Evolutionary conservation across 2,113 vertebrate species (phyloP).

Genomic region (Erpornis zantholeuca): DNA sequence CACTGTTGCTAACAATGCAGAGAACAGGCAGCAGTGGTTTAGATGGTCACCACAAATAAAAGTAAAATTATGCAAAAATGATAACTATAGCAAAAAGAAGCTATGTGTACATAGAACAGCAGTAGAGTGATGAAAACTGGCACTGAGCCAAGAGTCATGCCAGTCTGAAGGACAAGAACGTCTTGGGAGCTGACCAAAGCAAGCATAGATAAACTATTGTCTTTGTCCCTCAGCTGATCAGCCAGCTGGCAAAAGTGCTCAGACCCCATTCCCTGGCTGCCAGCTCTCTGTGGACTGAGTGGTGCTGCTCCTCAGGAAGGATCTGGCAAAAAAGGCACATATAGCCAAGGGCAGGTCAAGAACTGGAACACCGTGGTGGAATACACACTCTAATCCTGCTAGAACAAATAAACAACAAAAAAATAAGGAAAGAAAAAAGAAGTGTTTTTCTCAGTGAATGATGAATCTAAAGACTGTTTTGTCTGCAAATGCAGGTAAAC

Average conservation of each 20-base stretch:
- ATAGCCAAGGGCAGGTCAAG: not conserved
- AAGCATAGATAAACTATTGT: slow-evolving; percentile 42
- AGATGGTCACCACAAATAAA: not conserved
- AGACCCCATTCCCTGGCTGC: not conserved
- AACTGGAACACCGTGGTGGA: not conserved
- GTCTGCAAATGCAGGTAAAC: not conserved
- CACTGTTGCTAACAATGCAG: not conserved
- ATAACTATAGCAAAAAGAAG: not conserved
- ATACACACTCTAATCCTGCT: not conserved
- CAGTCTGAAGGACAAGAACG: not conserved
- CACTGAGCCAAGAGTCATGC: not conserved
- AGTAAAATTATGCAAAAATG: not conserved
- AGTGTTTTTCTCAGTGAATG: not conserved
- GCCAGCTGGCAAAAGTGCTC: slow-evolving; percentile 3
- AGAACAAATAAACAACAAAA: not conserved
- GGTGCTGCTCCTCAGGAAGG: not conserved
- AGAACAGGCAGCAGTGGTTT: not conserved
- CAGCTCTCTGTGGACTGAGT: not conserved
- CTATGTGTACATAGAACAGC: not conserved
- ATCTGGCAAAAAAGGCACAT: not conserved
- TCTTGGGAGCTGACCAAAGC: not conserved
- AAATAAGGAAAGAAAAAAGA: rapidly evolving
- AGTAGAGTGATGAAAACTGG: not conserved
- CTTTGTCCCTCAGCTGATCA: slow-evolving; percentile 7
- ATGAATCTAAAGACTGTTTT: not conserved